phyloP scores from a whole-genome alignment of 2,888 invertebrate species.

The Patella caerulea region DNA sequence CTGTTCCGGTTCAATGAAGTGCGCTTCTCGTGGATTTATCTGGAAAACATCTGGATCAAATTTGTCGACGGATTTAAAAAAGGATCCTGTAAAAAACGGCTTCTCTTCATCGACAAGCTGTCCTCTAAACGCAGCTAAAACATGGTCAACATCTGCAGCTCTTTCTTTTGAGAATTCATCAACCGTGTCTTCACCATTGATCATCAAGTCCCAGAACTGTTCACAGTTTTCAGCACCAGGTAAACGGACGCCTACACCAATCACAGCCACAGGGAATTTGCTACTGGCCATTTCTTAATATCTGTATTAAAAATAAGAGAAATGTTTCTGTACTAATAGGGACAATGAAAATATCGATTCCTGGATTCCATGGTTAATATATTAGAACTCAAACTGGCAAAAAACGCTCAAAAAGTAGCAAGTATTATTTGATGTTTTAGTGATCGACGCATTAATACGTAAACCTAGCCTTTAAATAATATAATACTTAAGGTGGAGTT shows the following conservation, averaged over 20 bases:
- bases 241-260: conserved; percentile 17
- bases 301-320: not conserved
- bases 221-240: conserved; percentile 23
- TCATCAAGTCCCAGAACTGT: conserved; percentile 27
- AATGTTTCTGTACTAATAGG: not conserved
- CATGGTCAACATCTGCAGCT: conserved; percentile 11
- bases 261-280: conserved; percentile 25
- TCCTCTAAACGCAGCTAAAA: not conserved
- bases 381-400: too few species aligned
- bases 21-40: conserved; percentile 22
- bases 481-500: too few species aligned
- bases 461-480: too few species aligned
- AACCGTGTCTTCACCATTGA: conserved; percentile 17
- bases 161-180: conserved; percentile 15
- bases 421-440: too few species aligned
- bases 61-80: conserved; percentile 15
- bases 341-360: too few species aligned
- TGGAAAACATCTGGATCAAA: conserved; percentile 26
- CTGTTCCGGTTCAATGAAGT: conserved; percentile 29
- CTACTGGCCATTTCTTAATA: conserved; percentile 20
- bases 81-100: not conserved
- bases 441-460: too few species aligned
- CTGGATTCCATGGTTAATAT: too few species aligned
- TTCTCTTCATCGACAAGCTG: conserved; percentile 1
- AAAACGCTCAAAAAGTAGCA: too few species aligned